phyloP scores from a whole-genome alignment of 2,797 vertebrate species.

The Acridotheres tristis region DNA sequence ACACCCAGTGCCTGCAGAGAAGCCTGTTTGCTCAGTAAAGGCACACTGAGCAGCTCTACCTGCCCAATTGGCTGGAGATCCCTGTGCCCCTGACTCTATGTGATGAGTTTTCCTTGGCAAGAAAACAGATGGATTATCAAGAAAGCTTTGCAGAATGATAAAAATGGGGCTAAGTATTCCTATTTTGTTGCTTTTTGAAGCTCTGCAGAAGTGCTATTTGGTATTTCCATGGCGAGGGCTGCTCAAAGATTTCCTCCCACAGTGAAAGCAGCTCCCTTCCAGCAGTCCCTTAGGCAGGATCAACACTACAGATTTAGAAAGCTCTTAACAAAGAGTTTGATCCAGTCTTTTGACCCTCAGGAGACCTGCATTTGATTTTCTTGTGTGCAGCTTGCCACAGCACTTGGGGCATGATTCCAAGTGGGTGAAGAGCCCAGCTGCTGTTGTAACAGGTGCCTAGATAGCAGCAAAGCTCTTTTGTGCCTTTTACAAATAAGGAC shows the following conservation, averaged over 20 bases:
- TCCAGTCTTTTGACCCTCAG: not conserved
- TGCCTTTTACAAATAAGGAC: not conserved
- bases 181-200: not conserved
- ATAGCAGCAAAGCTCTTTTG: not conserved
- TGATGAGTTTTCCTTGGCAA: not conserved
- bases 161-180: not conserved
- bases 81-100: not conserved
- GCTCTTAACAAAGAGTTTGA: not conserved
- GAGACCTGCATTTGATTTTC: not conserved
- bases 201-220: not conserved
- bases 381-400: not conserved
- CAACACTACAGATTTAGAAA: not conserved
- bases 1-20: not conserved
- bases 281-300: not conserved
- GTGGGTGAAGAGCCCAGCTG: not conserved
- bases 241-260: not conserved
- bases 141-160: not conserved
- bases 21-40: not conserved
- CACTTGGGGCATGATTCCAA: not conserved
- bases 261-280: not conserved
- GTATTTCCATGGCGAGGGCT: not conserved
- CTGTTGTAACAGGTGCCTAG: not conserved
- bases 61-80: not conserved
- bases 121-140: not conserved
- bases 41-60: fast-evolving